Percentiles rank a stretch among this genome's conserved stretches.
These are phyloP conservation scores for Bucorvus abyssinicus DNA, from an alignment of 2,797 vertebrate species.

Conservation along the genomic window DNA sequence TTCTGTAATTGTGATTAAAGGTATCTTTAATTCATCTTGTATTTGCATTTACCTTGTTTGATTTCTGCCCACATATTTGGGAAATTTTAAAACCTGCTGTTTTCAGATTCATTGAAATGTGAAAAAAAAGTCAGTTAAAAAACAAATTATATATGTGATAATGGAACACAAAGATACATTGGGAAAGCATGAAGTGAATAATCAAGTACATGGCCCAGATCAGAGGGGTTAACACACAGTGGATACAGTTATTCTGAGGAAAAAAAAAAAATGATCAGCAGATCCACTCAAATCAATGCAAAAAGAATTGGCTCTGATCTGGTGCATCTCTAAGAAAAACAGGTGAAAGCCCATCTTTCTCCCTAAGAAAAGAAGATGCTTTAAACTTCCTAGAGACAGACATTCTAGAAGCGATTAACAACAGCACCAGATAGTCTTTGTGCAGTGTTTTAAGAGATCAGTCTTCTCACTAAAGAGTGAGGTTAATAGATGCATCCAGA, in stretches of 20 bases:
- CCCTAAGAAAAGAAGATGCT: background rate
- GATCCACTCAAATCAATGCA: background rate
- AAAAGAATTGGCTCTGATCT: background rate
- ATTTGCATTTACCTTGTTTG: background rate
- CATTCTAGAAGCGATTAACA: slow-evolving; percentile 3
- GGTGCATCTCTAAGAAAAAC: background rate
- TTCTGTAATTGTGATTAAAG: background rate
- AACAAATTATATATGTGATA: accelerated
- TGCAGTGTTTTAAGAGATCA: background rate
- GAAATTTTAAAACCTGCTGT: background rate
- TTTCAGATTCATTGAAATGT: background rate
- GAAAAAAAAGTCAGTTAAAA: background rate
- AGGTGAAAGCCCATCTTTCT: background rate
- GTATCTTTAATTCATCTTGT: background rate
- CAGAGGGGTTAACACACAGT: background rate
- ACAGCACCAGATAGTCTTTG: slow-evolving; percentile 12
- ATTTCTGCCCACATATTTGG: background rate
- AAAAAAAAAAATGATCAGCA: background rate
- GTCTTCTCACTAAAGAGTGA: background rate
- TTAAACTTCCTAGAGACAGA: background rate
- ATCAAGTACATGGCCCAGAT: background rate
- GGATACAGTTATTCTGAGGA: background rate
- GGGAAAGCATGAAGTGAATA: background rate
- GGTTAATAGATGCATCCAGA: slow-evolving; percentile 51
- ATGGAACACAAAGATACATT: background rate